These are phyloP conservation scores for Paraescarpia echinospica DNA, from an alignment of 1,140 invertebrate genomes.

Conservation along the genomic window DNA sequence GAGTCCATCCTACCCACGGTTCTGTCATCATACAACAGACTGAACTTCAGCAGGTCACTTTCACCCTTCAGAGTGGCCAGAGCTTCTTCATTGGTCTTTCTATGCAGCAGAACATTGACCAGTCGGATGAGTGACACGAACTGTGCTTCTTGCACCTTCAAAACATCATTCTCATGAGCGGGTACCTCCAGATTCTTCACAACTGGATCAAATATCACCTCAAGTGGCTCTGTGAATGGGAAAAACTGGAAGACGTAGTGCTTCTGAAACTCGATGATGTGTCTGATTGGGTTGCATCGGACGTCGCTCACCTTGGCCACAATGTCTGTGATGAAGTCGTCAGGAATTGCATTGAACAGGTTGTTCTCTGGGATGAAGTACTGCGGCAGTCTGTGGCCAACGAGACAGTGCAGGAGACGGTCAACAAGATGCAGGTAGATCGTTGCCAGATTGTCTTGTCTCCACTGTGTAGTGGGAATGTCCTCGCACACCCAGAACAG, in stretches of 20 bases:
- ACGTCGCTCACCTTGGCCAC: not conserved
- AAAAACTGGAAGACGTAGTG: not conserved
- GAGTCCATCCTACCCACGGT: not conserved
- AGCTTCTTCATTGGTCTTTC: not conserved
- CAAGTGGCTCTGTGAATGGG: not conserved
- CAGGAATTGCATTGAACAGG: not conserved
- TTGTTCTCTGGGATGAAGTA: conserved; percentile 19
- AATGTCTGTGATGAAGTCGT: conserved; percentile 1
- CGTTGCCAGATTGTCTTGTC: not conserved
- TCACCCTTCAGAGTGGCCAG: not conserved
- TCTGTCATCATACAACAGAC: not conserved
- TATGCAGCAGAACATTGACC: not conserved
- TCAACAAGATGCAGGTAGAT: conserved; percentile 2
- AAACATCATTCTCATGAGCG: not conserved
- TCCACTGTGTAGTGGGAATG: not conserved
- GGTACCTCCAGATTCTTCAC: not conserved
- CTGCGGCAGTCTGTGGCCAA: not conserved
- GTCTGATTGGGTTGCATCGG: not conserved
- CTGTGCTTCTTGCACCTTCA: not conserved
- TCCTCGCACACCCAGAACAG: conserved; percentile 14
- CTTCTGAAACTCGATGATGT: not conserved
- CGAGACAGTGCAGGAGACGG: not conserved
- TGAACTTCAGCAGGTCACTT: not conserved
- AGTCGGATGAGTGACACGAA: not conserved
- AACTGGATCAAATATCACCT: not conserved